Evolutionary conservation across 1,140 invertebrate species (phyloP).

Genomic region (Calephelis virginiensis): DNA sequence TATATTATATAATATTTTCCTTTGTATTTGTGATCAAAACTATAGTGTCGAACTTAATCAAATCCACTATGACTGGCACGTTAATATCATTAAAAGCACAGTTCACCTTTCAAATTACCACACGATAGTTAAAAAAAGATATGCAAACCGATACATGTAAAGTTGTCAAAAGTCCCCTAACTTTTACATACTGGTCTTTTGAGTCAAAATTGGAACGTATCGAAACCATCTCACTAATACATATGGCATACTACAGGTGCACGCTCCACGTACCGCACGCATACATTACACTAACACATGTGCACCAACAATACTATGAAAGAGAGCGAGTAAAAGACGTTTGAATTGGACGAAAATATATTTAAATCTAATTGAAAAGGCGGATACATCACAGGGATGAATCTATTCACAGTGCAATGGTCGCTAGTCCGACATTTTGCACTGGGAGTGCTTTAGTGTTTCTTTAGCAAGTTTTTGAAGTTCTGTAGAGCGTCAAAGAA

Average conservation of each 20-base stretch:
- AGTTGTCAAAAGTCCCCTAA: slow-evolving; percentile 18
- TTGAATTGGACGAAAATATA: background rate
- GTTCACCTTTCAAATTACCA: background rate
- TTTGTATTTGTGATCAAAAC: no score
- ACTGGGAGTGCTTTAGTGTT: no score
- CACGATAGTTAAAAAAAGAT: slow-evolving; percentile 6
- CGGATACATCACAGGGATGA: background rate
- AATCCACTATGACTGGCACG: no score
- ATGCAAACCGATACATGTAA: background rate
- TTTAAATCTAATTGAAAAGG: background rate
- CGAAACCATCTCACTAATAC: slow-evolving; percentile 64
- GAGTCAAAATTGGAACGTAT: slow-evolving; percentile 49
- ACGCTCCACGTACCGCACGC: slow-evolving; percentile 5
- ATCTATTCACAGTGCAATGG: no score
- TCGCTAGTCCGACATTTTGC: no score
- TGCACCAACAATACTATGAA: slow-evolving; percentile 5
- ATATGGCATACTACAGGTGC: slow-evolving; percentile 57
- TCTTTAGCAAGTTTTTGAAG: no score
- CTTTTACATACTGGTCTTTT: slow-evolving; percentile 19
- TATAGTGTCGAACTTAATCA: no score
- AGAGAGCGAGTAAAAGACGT: background rate
- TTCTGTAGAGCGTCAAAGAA: no score
- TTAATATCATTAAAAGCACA: background rate
- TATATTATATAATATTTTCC: no score
- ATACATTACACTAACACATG: slow-evolving; percentile 10